These are phyloP conservation scores for Drepana arcuata DNA, from an alignment of 1,140 invertebrate species.

Conservation along the genomic window DNA sequence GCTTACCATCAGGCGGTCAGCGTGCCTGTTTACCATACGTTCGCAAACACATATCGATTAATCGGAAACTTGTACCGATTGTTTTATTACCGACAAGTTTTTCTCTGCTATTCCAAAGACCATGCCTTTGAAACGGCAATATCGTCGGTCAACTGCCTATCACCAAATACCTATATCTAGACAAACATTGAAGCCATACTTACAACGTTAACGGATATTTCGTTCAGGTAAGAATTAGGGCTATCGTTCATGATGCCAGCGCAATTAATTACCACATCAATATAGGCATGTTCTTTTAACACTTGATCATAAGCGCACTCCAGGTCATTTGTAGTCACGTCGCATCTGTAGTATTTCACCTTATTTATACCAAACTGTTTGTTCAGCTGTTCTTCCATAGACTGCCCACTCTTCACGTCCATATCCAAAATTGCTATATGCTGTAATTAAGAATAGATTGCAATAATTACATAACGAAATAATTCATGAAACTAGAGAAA, in stretches of 20 bases:
- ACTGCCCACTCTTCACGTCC: constrained; percentile 9
- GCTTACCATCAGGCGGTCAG: no score
- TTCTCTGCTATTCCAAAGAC: no score
- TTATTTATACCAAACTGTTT: constrained; percentile 14
- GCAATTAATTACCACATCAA: constrained; percentile 78
- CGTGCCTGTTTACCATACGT: no score
- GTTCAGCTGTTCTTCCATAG: constrained; percentile 16
- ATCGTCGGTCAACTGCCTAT: no score
- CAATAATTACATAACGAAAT: no score
- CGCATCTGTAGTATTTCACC: constrained; percentile 22
- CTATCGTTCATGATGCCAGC: constrained; percentile 63
- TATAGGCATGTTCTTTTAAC: constrained; percentile 61
- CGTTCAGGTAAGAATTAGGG: constrained; percentile 22
- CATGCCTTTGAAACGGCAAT: no score
- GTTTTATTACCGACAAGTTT: no score
- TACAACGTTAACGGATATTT: constrained; percentile 42
- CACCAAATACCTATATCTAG: no score
- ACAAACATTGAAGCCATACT: no score
- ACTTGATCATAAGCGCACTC: constrained; percentile 12
- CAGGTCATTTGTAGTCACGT: constrained; percentile 21
- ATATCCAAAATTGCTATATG: constrained; percentile 25
- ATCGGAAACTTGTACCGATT: no score
- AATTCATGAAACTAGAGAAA: no score
- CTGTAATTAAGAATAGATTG: constrained; percentile 13
- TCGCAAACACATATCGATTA: no score